Base-by-base conservation (phyloP, 2,888 invertebrate species). In the Polydrusus cervinus region DNA sequence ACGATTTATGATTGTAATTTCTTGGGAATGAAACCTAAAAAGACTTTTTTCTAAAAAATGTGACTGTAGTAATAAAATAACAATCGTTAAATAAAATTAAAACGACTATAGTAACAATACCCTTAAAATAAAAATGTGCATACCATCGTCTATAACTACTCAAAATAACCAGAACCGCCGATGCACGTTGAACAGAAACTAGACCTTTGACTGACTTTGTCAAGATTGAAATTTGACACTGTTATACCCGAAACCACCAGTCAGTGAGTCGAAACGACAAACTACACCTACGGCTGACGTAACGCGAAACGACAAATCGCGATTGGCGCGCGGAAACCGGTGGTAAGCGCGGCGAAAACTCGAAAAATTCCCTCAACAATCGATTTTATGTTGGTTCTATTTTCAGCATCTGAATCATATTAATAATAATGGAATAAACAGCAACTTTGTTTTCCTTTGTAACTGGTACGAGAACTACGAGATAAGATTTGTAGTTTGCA, bases 371-470 rank as follows among this genome's bases (percentile, higher is more conserved):
- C 64, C 55, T 16, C 47, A 25, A 65, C 30, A 70, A 76, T 76
- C 74, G 74, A 76, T 74, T 61, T 57, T 16, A 38, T 25, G 40
- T n/a, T 25, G 11, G 30, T 60, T 38, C 75, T 77, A 77, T 77
- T 77, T 77, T 77, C 72, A 77, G 75, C 53, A 55, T 72, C 69
- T 74, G 72, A 75, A 45, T 71, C 71, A 74, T 69, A n/a, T n/a
- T n/a, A 61, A n/a, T 61, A 13, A 62, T 66, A 60, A 18, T 18
- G 55, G 38, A 34, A 45, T 66, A 64, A 71, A 49, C 49, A 51
- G 9, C 16, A 38, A 71, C 71, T 53, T 65, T 65, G 64, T 66
- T 72, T 43, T 68, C 20, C 65, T 45, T 14, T 67, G 76, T 69
- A 64, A 76, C 76, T 61, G 70, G 74, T 65, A 74, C 74, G 69